These are phyloP conservation scores for Loxodonta africana DNA, from an alignment of 2,113 vertebrate species.

Conservation along the genomic window DNA sequence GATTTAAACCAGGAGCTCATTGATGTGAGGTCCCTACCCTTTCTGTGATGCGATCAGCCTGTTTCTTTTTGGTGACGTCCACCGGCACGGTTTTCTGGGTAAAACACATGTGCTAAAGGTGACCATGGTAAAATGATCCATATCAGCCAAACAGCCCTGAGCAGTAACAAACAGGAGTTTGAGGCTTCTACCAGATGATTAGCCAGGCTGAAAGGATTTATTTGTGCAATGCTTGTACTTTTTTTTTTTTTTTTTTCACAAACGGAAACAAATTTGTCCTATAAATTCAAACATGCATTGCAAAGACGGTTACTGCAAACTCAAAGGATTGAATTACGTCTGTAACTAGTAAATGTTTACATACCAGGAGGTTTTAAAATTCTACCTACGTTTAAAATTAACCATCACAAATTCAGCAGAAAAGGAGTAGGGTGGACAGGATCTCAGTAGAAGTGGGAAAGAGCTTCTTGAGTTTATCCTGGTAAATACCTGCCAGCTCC, in stretches of 20 bases:
- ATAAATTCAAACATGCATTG: constrained; percentile 36
- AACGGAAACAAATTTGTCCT: constrained; percentile 11
- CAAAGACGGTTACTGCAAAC: not conserved
- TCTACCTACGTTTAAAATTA: constrained; percentile 9
- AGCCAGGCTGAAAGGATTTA: not conserved
- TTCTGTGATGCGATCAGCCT: not conserved
- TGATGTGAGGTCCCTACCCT: not conserved
- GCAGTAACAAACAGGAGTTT: not conserved
- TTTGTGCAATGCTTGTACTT: not conserved
- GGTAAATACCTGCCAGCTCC: not conserved
- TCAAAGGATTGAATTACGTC: not conserved
- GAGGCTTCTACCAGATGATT: not conserved
- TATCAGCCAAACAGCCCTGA: not conserved
- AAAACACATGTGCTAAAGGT: not conserved
- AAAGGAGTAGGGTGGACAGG: not conserved
- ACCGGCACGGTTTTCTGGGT: not conserved
- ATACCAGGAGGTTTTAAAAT: not conserved
- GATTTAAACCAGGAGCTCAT: not conserved
- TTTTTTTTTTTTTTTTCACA: not conserved
- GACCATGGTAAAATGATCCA: not conserved
- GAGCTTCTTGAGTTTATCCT: not conserved
- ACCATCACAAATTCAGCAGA: constrained; percentile 6
- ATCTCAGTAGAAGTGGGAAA: not conserved
- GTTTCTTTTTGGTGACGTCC: not conserved
- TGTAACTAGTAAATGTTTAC: constrained; percentile 48